phyloP scores from a whole-genome alignment of 64 coral and sea anemone genomes.

The Dendrophyllia cribrosa region DNA sequence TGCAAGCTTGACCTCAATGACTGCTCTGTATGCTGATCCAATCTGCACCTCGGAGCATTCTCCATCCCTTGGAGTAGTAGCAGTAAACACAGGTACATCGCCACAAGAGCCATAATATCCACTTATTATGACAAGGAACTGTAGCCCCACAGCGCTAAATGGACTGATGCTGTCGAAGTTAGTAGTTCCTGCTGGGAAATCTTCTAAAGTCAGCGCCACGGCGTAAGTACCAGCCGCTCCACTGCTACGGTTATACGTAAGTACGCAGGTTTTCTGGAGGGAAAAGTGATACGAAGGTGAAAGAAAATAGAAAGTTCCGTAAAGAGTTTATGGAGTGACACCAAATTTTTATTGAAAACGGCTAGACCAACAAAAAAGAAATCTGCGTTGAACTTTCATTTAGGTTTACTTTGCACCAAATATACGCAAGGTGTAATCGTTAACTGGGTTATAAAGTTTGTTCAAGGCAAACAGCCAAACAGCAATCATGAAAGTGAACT shows the following conservation, averaged over 20 bases:
- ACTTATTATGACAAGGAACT: constrained; percentile 15
- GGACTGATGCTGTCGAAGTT: neutral
- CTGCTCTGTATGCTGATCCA: constrained; percentile 2
- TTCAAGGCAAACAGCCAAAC: too few relatives aligned
- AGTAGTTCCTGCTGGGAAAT: constrained; percentile 27
- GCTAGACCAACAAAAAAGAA: too few relatives aligned
- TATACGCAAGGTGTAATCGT: too few relatives aligned
- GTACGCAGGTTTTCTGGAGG: neutral
- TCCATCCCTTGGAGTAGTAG: neutral
- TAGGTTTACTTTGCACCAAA: too few relatives aligned
- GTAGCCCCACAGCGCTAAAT: constrained; percentile 4
- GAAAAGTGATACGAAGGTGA: neutral
- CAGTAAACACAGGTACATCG: neutral
- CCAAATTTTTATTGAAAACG: too few relatives aligned
- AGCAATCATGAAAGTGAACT: too few relatives aligned
- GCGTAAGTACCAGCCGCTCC: neutral
- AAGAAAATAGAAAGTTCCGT: too few relatives aligned
- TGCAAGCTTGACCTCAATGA: neutral
- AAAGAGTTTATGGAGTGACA: too few relatives aligned
- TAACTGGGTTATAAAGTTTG: too few relatives aligned
- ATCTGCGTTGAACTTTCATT: too few relatives aligned
- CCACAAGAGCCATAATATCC: neutral
- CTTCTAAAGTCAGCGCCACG: constrained; percentile 5
- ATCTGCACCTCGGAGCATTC: constrained; percentile 19
- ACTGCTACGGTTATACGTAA: neutral